Conservation (phyloP, 2,113 vertebrate genomes). For the Hucho hucho region DNA sequence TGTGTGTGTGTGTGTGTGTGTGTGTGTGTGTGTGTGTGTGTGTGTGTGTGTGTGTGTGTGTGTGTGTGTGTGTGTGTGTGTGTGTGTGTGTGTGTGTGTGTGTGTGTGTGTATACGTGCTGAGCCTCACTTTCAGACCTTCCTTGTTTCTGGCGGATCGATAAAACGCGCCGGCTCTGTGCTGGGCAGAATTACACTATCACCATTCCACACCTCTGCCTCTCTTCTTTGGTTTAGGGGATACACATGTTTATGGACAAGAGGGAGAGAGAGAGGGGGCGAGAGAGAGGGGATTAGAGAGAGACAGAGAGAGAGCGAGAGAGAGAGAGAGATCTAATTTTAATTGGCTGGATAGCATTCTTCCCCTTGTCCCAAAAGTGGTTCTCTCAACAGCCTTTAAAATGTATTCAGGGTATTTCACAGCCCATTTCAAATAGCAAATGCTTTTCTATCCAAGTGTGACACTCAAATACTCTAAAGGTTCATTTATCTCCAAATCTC, state of each 20-base stretch:
- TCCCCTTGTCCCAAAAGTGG: not conserved
- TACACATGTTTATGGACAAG: not conserved
- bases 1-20: too few species aligned
- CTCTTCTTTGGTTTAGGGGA: not conserved
- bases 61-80: not conserved
- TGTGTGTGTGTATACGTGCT: too few species aligned
- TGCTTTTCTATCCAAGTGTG: not conserved
- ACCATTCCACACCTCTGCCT: not conserved
- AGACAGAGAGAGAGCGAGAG: too few species aligned
- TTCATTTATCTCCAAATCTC: not conserved
- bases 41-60: too few species aligned
- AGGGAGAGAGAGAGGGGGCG: not conserved
- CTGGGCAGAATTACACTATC: not conserved
- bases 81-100: too few species aligned
- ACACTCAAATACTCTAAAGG: not conserved
- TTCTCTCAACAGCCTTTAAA: not conserved
- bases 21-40: too few species aligned
- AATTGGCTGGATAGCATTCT: constrained; percentile 5
- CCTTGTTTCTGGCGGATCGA: not conserved
- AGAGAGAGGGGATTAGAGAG: too few species aligned
- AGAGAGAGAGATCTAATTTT: constrained; percentile 3
- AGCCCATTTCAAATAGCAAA: not conserved
- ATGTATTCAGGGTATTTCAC: constrained; percentile 1
- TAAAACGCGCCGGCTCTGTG: not conserved
- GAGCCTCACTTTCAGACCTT: not conserved